Evolutionary conservation across 2,888 invertebrate species (phyloP).

Genomic region (Aleiodes leptofemur): DNA sequence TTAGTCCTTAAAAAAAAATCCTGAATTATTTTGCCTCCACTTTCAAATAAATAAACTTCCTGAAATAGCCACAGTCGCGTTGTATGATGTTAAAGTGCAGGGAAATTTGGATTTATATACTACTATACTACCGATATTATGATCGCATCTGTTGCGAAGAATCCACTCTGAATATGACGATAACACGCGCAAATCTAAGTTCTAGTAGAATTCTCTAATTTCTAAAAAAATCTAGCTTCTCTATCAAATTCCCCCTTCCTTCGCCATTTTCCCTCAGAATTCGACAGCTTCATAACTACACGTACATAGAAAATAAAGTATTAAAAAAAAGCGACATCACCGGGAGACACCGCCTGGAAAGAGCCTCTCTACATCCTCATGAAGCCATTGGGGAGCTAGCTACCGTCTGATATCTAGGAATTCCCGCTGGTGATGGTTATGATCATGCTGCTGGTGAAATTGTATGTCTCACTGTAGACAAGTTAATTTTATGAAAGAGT

Average conservation of each 20-base stretch:
- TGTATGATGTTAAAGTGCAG: too few species aligned
- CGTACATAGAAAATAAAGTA: constrained; percentile 34
- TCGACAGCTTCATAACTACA: constrained; percentile 27
- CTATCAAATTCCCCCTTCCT: background rate
- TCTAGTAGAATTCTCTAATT: too few species aligned
- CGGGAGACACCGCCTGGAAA: background rate
- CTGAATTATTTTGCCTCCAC: too few species aligned
- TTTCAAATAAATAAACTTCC: too few species aligned
- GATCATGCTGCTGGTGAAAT: constrained; percentile 48
- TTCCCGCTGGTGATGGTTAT: constrained; percentile 34
- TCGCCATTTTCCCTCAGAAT: constrained; percentile 4
- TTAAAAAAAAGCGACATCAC: constrained; percentile 22
- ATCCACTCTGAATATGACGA: too few species aligned
- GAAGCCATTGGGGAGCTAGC: constrained; percentile 27
- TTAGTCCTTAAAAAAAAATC: too few species aligned
- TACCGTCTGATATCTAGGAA: constrained; percentile 30
- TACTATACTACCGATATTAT: too few species aligned
- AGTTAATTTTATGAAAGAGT: constrained; percentile 58
- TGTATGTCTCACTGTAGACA: constrained; percentile 58
- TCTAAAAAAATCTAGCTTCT: background rate
- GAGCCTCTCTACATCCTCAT: constrained; percentile 28
- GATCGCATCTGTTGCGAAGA: too few species aligned
- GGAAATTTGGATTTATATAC: too few species aligned
- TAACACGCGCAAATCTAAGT: too few species aligned
- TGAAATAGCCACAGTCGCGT: too few species aligned